These are phyloP conservation scores for Tragelaphus imberbis DNA, from an alignment of 2,113 vertebrate species.

Conservation along the genomic window DNA sequence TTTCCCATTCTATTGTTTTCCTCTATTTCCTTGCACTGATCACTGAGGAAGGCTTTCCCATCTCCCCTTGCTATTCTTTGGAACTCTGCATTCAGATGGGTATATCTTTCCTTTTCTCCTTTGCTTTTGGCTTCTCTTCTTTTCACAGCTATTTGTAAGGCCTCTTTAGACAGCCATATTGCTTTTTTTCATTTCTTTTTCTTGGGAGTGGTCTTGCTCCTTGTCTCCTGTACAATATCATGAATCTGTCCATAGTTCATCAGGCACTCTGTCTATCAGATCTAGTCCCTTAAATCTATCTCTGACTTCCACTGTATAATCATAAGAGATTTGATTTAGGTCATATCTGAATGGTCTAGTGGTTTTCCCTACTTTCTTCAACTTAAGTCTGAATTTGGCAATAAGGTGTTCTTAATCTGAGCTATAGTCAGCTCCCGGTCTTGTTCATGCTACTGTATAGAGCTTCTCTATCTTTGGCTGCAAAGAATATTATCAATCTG, in stretches of 20 bases:
- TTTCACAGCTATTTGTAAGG: background rate
- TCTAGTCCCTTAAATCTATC: background rate
- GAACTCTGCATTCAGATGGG: background rate
- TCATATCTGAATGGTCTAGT: background rate
- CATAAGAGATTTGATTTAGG: background rate
- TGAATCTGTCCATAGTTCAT: fast-evolving
- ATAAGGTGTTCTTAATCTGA: background rate
- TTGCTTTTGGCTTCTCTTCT: background rate
- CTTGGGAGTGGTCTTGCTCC: background rate
- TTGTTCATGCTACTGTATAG: background rate
- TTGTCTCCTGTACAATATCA: background rate
- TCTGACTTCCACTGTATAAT: background rate
- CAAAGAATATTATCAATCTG: background rate
- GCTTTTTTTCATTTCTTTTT: background rate
- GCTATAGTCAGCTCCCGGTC: background rate
- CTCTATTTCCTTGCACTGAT: background rate
- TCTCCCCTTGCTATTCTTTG: background rate
- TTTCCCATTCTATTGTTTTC: background rate
- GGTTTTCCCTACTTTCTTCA: background rate
- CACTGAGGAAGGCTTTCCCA: background rate
- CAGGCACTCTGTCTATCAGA: background rate
- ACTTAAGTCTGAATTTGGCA: background rate
- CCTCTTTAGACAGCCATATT: background rate
- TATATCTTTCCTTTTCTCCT: background rate
- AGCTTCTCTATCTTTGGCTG: background rate